These are phyloP conservation scores for Aphelenchoides avenae DNA, from an alignment of 1,140 invertebrate species.

Conservation along the genomic window DNA sequence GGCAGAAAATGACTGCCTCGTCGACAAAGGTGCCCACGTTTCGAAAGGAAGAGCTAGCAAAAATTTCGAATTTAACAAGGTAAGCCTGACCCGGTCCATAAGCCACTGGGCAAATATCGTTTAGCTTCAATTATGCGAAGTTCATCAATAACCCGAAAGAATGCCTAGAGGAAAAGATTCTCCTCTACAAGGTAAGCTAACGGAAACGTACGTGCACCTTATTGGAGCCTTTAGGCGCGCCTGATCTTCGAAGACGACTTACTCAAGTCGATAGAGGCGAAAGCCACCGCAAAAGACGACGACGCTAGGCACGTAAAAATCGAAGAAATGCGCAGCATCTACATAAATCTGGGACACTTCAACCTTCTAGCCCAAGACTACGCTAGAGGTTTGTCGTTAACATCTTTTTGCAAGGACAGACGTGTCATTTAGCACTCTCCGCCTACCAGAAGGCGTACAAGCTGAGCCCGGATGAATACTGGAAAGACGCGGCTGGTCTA, in stretches of 20 bases:
- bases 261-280: constrained; percentile 7
- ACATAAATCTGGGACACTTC: constrained; percentile 41
- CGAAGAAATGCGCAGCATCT: constrained; percentile 13
- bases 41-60: too few species aligned
- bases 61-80: too few species aligned
- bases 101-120: too few species aligned
- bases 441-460: constrained; percentile 44
- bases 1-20: too few species aligned
- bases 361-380: constrained; percentile 42
- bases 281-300: constrained; percentile 1
- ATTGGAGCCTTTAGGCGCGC: constrained; percentile 18
- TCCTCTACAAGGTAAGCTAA: constrained; percentile 18
- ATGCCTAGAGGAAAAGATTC: constrained; percentile 16
- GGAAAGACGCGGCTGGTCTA: constrained; percentile 74
- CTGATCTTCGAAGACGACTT: constrained; percentile 13
- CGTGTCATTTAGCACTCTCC: constrained; percentile 36
- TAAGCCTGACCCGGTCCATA: too few species aligned
- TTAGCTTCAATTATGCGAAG: constrained; percentile 18
- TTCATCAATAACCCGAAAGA: constrained; percentile 8
- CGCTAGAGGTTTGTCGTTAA: constrained; percentile 31
- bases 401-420: not conserved
- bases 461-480: constrained; percentile 33
- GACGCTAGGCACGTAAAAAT: constrained; percentile 3
- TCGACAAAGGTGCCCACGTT: too few species aligned
- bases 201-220: constrained; percentile 1